Evolutionary conservation across 1,140 invertebrate species (phyloP), one percentile per base, ranked within the genome.

Genomic region (Carposina sasakii): DNA sequence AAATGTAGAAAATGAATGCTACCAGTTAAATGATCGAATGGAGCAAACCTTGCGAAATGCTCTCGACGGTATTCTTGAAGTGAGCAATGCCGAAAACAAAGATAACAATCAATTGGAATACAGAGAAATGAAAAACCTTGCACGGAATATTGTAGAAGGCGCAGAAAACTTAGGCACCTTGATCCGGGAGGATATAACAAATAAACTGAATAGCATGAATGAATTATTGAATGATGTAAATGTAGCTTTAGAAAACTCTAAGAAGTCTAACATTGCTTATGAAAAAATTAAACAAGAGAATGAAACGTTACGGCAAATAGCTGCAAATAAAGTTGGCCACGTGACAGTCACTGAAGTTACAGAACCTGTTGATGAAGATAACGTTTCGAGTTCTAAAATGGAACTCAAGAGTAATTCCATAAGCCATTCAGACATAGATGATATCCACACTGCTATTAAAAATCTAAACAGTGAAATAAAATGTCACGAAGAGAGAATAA

Each of bases 181-280:
- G 9, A 81, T 85, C 37, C 63, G 67, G 46, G 74, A 73, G 67
- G 82, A 86, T 58, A 83, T 85, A 45, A 81, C 71, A 2, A 83
- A 83, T 58, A 85, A 85, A 69, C 62, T 85, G 17, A 76, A 84
- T 39, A 76, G 66, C 39, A 85, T 86, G 74, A 81, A 85, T 62
- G 81, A 81, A 52, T 57, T 85, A 23, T 54, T 85, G 2, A 77
- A 78, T 48, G 85, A 85, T 54, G 81, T 85, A 0, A 85, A 85
- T 52, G 62, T 63, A 46, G 74, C 79, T 23, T 68, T 86, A 45
- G 75, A 85, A 63, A 77, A 77, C 47, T 85, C 85, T 21, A 72
- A 69, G 45, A 71, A 79, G 49, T 84, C 76, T 41, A 85, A 76
- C 54, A 53, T 83, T 17, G 63, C 58, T 16, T 85, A 83, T 57